These are phyloP conservation scores for Hyposoter dolosus DNA, from an alignment of 2,888 invertebrate species.

Conservation along the genomic window DNA sequence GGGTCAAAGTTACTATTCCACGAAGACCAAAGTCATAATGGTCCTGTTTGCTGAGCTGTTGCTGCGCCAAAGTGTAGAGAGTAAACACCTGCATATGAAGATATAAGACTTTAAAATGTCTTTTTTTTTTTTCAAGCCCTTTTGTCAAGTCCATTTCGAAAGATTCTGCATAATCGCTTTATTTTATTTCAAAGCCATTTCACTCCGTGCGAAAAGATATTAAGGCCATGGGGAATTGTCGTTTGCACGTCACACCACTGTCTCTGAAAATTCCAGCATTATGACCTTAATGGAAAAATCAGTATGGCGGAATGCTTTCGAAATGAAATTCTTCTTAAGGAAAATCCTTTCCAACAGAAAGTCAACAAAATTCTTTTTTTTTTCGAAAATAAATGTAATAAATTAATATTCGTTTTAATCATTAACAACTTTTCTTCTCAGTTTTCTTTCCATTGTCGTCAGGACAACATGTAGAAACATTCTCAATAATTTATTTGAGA, in stretches of 20 bases:
- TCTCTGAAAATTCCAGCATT: background rate
- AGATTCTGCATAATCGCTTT: conserved; percentile 7
- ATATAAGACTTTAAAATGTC: conserved; percentile 39
- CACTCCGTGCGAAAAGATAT: background rate
- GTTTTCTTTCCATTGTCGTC: background rate
- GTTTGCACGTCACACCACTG: background rate
- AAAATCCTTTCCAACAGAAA: background rate
- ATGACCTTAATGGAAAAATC: background rate
- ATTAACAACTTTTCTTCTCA: background rate
- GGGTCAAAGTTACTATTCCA: conserved; percentile 93
- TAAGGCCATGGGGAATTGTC: background rate
- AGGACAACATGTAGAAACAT: background rate
- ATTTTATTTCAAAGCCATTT: background rate
- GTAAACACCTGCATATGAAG: conserved; percentile 88
- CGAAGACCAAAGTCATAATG: conserved; percentile 97
- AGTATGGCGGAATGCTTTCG: background rate
- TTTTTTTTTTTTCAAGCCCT: conserved; percentile 10
- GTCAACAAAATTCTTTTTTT: background rate
- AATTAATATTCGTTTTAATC: background rate
- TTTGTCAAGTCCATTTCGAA: background rate
- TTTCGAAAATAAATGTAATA: background rate
- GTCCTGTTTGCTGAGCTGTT: conserved; percentile 95
- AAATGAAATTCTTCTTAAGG: background rate
- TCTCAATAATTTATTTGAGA: background rate
- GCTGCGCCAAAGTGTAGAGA: conserved; percentile 92